Conservation (phyloP, 2,797 vertebrate species). For the Thripadectes ignobilis region DNA sequence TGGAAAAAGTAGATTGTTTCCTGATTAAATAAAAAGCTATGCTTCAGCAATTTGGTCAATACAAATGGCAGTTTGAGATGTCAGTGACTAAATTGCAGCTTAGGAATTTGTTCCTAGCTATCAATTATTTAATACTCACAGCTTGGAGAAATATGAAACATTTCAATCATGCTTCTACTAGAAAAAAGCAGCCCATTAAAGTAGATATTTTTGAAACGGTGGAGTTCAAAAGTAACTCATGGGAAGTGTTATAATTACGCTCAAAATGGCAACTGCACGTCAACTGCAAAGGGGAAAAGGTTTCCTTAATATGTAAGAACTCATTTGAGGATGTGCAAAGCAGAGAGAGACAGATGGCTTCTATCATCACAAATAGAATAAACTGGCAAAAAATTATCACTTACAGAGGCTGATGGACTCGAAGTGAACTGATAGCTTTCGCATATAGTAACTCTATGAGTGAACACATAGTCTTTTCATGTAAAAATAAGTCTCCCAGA, state of each 20-base stretch:
- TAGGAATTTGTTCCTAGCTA: slow-evolving; percentile 13
- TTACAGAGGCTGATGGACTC: not conserved
- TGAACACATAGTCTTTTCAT: not conserved
- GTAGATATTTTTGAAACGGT: not conserved
- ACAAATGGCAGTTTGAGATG: not conserved
- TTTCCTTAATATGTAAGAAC: not conserved
- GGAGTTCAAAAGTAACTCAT: not conserved
- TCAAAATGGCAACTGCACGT: not conserved
- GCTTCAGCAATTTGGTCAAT: not conserved
- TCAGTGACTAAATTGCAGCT: slow-evolving; percentile 4
- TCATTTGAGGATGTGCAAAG: not conserved
- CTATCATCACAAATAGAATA: slow-evolving; percentile 36
- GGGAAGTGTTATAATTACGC: slow-evolving; percentile 6
- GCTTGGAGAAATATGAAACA: slow-evolving; percentile 15
- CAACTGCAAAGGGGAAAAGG: not conserved
- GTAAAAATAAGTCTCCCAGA: not conserved
- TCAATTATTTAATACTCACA: slow-evolving; percentile 41
- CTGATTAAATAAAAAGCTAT: slow-evolving; percentile 30
- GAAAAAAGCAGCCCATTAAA: slow-evolving; percentile 24
- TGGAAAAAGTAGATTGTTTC: not conserved
- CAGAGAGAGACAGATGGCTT: slow-evolving; percentile 18
- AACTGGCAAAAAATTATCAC: slow-evolving; percentile 29
- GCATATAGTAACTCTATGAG: not conserved
- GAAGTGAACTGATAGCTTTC: not conserved
- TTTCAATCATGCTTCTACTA: slow-evolving; percentile 27